Conservation (phyloP, 2,797 vertebrate genomes). For the Hypotaenidia okinawae region DNA sequence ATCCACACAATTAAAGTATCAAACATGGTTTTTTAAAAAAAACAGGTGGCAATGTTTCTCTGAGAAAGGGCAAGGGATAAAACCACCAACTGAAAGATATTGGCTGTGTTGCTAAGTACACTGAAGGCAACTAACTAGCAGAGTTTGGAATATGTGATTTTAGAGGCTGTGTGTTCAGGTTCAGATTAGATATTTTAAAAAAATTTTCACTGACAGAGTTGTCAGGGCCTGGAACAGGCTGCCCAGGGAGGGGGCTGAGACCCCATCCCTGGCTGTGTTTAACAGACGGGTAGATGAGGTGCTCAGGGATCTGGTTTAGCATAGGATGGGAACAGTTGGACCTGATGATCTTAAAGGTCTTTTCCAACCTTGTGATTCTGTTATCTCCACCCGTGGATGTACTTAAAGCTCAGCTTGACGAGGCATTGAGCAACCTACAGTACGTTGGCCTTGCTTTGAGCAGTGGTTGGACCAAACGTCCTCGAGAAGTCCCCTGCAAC, state of each 20-base stretch:
- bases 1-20: too few species aligned
- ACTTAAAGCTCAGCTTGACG: background rate
- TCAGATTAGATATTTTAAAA: too few species aligned
- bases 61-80: background rate
- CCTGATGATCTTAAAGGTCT: too few species aligned
- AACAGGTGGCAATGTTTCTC: too few species aligned
- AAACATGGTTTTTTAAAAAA: too few species aligned
- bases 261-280: too few species aligned
- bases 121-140: background rate
- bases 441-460: background rate
- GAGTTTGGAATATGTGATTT: background rate
- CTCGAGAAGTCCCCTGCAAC: background rate
- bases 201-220: too few species aligned
- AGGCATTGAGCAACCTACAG: background rate
- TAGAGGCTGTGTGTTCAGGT: background rate
- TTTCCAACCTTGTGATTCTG: background rate
- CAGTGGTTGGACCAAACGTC: background rate
- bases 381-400: background rate
- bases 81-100: background rate
- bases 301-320: too few species aligned
- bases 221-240: too few species aligned
- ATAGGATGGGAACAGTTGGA: too few species aligned
- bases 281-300: too few species aligned
- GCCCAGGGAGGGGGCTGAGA: too few species aligned
- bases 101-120: rapidly evolving